Base-by-base conservation (phyloP, 2,113 vertebrate genomes). In the Anguilla rostrata region DNA sequence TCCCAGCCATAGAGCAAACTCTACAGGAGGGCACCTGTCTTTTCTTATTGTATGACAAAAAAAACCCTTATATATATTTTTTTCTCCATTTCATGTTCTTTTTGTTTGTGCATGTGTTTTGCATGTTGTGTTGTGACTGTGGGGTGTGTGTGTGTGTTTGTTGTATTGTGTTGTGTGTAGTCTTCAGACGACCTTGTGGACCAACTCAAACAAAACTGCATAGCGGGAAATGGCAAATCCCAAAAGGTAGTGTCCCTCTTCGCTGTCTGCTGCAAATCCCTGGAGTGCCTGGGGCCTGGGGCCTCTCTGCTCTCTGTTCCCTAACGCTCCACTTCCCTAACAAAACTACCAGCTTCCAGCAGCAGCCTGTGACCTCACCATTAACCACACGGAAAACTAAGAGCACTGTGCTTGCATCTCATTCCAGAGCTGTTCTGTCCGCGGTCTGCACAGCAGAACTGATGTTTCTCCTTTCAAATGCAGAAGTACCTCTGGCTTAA, bases 121-220 rank as follows among this genome's bases (percentile, higher is more conserved):
- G 90, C 81, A 91, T 93, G 87, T 96, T 95, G 93, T 97, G 95
- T 82, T 88, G 71, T 75, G 71, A 29, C 71, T 9, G 22, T 88
- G 86, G 88, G 85, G 89, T 46, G 43, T 46, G 43, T 53, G 49
- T 53, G 49, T 53, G 49, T 53, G 49, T 53, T 6, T 53, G 49
- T 53, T 94, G 92, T 92, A 85, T 66, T 87, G 91, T 93, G 87
- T 96, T 95, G 93, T 95, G 93, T 96, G 93, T 98, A 99, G 98
- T 97, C 93, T 97, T 94, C 99, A 97, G 98, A 98, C 96, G 97
- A 96, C 96, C 97, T 95, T 96, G 94, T 95, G 97, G 97, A 98
- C 93, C 96, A 92, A 96, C 94, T 97, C 97, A 97, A 91, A 96
- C 96, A 95, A 96, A 97, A 96, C 97, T 95, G 91, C 96, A 84